Evolutionary conservation across 1,140 invertebrate genomes (phyloP), one percentile per base, ranked within the genome.

Genomic region (Stegodyphus dumicola): DNA sequence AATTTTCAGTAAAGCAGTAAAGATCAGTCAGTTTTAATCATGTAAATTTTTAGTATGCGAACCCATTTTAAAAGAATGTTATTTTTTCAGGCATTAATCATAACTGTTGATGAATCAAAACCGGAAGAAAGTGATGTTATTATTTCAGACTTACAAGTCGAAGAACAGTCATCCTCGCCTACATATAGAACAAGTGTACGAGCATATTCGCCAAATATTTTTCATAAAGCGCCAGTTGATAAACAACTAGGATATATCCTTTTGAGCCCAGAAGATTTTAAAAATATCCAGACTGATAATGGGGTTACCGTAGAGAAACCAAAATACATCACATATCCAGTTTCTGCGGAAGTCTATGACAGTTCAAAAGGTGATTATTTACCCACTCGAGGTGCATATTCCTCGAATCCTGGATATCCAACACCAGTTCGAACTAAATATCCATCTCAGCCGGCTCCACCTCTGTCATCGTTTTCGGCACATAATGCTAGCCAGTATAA

Each of bases 61-160:
- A 33, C 33, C 33, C 33, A 60, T 60, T 60, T 1, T 10, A 60
- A 60, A 60, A 60, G 15, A 60, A 60, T 6, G 6, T 79, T 69
- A 49, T 69, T 54, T 71, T 51, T 52, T 6, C 18, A 85, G 83
- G n/a, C 83, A 11, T 64, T 85, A 70, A 85, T 85, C 11, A 85
- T 85, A 11, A 5, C 52, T 17, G 11, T 85, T 18, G 75, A 85
- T 77, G 83, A 85, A 77, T 9, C 52, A 70, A 77, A 77, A 6
- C 73, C 75, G 48, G 75, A 77, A 77, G 51, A 85, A 51, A 85
- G 73, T 18, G 56, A 77, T 51, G 83, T 74, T 13, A 56, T 85
- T 6, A 69, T 85, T 60, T 69, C 83, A 6, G 75, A 85, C 18
- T 85, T 85, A 64, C 70, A 56, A 70, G 51, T 56, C 2, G 74